phyloP scores from a whole-genome alignment of 1,140 invertebrate genomes.

The Halesus radiatus region DNA sequence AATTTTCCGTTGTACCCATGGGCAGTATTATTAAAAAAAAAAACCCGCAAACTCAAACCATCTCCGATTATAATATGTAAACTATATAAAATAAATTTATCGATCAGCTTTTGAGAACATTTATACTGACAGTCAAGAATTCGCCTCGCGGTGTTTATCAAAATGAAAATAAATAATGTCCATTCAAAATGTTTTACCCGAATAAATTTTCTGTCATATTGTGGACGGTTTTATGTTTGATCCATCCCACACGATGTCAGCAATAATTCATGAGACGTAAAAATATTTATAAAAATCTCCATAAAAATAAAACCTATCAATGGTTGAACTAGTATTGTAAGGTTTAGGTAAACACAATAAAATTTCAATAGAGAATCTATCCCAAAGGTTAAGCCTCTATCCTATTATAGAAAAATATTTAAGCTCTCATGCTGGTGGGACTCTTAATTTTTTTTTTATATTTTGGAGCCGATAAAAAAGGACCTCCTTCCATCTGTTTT shows the following conservation, averaged over 20 bases:
- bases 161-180: conserved; percentile 31
- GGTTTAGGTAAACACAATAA: conserved; percentile 17
- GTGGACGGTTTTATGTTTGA: background rate
- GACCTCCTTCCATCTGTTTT: conserved; percentile 15
- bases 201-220: background rate
- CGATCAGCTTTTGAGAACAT: conserved; percentile 16
- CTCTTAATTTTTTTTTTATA: conserved; percentile 23
- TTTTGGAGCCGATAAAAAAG: conserved; percentile 25
- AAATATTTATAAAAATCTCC: background rate
- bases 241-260: conserved; percentile 7
- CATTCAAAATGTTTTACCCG: conserved; percentile 17
- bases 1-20: background rate
- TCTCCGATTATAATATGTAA: conserved; percentile 34
- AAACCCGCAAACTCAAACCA: background rate
- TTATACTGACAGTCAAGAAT: conserved; percentile 19
- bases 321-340: conserved; percentile 1
- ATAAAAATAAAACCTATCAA: background rate
- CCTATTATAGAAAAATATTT: conserved; percentile 12
- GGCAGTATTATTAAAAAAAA: background rate
- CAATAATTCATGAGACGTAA: conserved; percentile 2
- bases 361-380: conserved; percentile 24
- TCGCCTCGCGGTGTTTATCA: conserved; percentile 29
- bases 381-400: conserved; percentile 24
- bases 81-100: conserved; percentile 35
- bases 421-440: background rate